A percentile compares a stretch with the other conserved stretches of the same genome.
Conservation (phyloP, 2,797 vertebrate species). For the Ptychobarbus kaznakovi region DNA sequence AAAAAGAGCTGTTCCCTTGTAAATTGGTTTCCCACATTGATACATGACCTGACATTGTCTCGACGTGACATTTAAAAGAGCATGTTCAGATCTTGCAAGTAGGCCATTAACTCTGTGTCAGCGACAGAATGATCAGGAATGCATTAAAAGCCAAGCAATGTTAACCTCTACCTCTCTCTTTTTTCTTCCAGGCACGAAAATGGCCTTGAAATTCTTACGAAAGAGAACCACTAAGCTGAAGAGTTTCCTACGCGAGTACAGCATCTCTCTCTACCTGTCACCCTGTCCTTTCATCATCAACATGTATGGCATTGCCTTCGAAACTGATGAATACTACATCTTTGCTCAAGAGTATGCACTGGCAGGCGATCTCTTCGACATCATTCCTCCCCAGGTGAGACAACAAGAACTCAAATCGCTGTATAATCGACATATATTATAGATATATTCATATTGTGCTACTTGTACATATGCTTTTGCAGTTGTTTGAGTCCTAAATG, state of each 20-base stretch:
- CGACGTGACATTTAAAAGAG: constrained; percentile 16
- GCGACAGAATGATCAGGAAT: not conserved
- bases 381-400: constrained; percentile 86
- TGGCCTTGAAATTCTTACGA: constrained; percentile 86
- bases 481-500: not conserved
- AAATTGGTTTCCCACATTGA: not conserved
- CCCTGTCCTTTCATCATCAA: constrained; percentile 87
- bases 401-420: not conserved
- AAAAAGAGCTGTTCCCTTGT: not conserved
- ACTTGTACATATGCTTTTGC: not conserved
- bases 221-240: constrained; percentile 88
- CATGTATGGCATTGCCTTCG: constrained; percentile 85
- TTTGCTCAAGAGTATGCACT: constrained; percentile 87
- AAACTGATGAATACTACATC: constrained; percentile 86
- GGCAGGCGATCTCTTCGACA: constrained; percentile 87
- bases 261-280: constrained; percentile 85
- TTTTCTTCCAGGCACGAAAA: constrained; percentile 76
- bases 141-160: constrained; percentile 13
- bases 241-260: constrained; percentile 85
- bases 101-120: constrained; percentile 24
- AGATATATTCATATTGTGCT: not conserved
- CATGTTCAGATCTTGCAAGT: constrained; percentile 34
- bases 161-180: constrained; percentile 39
- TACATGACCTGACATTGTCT: constrained; percentile 16
- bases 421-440: not conserved